These are phyloP conservation scores for Dicyrtoma fusca DNA, from an alignment of 2,888 invertebrate genomes.

Conservation along the genomic window DNA sequence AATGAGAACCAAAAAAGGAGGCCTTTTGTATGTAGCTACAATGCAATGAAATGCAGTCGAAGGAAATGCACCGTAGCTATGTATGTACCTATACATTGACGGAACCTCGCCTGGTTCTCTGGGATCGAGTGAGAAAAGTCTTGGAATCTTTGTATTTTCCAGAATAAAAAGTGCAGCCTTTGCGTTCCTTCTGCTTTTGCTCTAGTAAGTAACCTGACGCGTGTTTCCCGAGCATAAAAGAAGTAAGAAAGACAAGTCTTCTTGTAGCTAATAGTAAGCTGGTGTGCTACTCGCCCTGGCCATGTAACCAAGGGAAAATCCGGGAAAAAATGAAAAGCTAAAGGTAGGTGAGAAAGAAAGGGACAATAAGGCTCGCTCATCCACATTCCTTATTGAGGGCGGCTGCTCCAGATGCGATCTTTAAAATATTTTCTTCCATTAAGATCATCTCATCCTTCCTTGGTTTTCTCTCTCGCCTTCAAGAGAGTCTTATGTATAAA, in stretches of 20 bases:
- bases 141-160: not conserved
- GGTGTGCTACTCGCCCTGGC: too few species aligned
- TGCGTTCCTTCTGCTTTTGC: too few species aligned
- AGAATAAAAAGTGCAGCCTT: not conserved
- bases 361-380: not conserved
- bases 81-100: conserved; percentile 4
- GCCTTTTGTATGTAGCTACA: too few species aligned
- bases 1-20: too few species aligned
- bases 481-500: not conserved
- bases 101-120: not conserved
- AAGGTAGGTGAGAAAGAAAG: conserved; percentile 4
- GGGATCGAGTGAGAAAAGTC: conserved; percentile 17
- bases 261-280: not conserved
- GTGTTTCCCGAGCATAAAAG: conserved; percentile 13
- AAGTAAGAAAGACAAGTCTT: not conserved
- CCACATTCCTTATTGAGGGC: conserved; percentile 22
- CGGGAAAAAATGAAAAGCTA: conserved; percentile 1
- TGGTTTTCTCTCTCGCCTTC: not conserved
- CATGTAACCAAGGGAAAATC: not conserved
- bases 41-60: not conserved
- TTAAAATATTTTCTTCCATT: conserved; percentile 26
- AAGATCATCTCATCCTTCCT: not conserved
- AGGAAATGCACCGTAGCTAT: not conserved
- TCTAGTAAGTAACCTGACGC: conserved; percentile 22
- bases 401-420: conserved; percentile 37